These are phyloP conservation scores for Peucedramus taeniatus DNA, from an alignment of 2,113 vertebrate genomes.

Conservation along the genomic window DNA sequence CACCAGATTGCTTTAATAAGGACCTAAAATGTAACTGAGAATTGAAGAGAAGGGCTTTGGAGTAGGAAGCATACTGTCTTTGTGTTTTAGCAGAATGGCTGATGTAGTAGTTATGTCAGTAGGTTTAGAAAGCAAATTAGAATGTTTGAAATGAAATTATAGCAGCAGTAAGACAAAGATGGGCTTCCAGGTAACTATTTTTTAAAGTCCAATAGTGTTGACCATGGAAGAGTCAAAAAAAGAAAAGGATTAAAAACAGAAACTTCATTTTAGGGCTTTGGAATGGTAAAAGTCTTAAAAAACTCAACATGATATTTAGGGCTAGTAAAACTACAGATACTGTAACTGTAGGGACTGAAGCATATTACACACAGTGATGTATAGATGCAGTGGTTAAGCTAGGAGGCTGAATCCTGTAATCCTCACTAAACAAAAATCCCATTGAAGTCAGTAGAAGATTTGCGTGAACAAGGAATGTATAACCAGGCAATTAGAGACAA, in stretches of 20 bases:
- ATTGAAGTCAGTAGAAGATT: constrained; percentile 48
- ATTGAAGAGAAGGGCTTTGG: not conserved
- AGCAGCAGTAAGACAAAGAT: not conserved
- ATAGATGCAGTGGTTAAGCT: not conserved
- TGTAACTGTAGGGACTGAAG: not conserved
- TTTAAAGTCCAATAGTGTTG: not conserved
- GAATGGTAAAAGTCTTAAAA: not conserved
- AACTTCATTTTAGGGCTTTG: not conserved
- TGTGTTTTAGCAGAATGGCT: not conserved
- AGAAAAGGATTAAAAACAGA: not conserved
- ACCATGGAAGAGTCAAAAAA: not conserved
- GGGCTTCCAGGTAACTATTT: not conserved
- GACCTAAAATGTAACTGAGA: not conserved
- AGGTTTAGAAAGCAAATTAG: constrained; percentile 3
- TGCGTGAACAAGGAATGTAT: constrained; percentile 47
- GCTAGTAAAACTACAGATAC: not conserved
- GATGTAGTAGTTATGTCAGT: not conserved
- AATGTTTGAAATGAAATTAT: not conserved
- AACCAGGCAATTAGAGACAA: constrained; percentile 53
- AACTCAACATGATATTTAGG: not conserved
- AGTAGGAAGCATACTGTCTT: not conserved
- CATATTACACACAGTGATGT: not conserved
- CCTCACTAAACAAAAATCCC: constrained; percentile 51
- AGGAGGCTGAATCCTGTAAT: constrained; percentile 37
- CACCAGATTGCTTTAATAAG: not conserved